Evolutionary conservation across 2,888 invertebrate species (phyloP).

Genomic region (Panzeria rudis): DNA sequence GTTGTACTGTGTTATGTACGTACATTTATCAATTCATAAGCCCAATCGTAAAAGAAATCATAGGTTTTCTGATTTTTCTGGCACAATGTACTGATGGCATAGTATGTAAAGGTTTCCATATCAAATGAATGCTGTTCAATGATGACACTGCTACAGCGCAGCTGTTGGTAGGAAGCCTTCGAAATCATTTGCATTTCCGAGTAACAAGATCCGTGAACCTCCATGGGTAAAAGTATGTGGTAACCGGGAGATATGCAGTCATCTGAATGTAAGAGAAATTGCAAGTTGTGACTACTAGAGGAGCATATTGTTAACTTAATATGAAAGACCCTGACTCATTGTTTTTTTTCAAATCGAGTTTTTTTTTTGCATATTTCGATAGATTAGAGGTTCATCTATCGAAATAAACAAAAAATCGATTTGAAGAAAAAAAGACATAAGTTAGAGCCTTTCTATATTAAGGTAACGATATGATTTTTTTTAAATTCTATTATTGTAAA

Average conservation of each 20-base stretch:
- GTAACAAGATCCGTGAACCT: constrained; percentile 84
- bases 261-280: constrained; percentile 75
- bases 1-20: constrained; percentile 28
- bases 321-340: no score
- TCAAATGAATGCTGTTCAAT: constrained; percentile 84
- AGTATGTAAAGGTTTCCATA: constrained; percentile 83
- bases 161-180: constrained; percentile 81
- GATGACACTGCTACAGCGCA: constrained; percentile 82
- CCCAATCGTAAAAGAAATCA: constrained; percentile 84
- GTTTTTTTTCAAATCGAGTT: no score
- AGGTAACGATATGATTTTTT: no score
- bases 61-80: constrained; percentile 83
- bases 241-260: constrained; percentile 84
- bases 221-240: constrained; percentile 83
- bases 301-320: no score
- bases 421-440: no score
- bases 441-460: no score
- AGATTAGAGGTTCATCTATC: no score
- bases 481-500: no score
- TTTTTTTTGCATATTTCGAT: no score
- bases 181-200: constrained; percentile 84
- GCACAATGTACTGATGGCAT: constrained; percentile 83
- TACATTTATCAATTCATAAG: constrained; percentile 82
- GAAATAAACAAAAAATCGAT: no score
- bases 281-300: no score